Evolutionary conservation across 2,113 vertebrate genomes (phyloP).

Genomic region (Silurus asotus): DNA sequence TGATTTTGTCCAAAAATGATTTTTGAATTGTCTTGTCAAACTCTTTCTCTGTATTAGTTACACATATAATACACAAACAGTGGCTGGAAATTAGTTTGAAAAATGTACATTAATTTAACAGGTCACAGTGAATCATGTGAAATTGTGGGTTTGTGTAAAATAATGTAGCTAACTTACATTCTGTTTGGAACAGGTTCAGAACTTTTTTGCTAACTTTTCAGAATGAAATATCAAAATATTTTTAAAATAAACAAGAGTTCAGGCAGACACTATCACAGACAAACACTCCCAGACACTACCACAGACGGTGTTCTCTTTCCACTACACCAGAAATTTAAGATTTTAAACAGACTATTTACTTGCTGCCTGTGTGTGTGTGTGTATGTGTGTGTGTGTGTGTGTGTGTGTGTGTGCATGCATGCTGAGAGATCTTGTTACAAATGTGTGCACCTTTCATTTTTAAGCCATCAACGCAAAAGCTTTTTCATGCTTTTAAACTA

Average conservation of each 20-base stretch:
- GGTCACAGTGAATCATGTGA: neutral
- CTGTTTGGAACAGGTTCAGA: neutral
- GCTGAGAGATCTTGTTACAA: slow-evolving; percentile 56
- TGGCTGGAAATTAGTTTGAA: neutral
- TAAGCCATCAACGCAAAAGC: slow-evolving; percentile 64
- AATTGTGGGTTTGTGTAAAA: slow-evolving; percentile 39
- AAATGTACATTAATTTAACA: neutral
- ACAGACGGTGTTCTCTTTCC: neutral
- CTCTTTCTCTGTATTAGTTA: neutral
- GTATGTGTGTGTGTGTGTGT: slow-evolving; percentile 17
- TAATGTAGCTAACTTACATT: slow-evolving; percentile 49
- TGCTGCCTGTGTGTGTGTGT: neutral
- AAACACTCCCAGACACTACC: too few relatives aligned
- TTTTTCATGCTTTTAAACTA: slow-evolving; percentile 67
- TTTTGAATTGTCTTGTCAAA: neutral
- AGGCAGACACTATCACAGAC: too few relatives aligned
- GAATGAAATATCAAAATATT: too few relatives aligned
- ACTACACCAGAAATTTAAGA: slow-evolving; percentile 5
- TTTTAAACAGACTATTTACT: slow-evolving; percentile 34
- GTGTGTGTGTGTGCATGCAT: slow-evolving; percentile 9
- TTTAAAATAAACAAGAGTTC: too few relatives aligned
- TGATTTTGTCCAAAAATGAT: neutral
- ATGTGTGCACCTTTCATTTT: slow-evolving; percentile 60
- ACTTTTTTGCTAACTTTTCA: slow-evolving; percentile 9
- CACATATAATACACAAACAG: neutral